Conservation (phyloP, 2,888 invertebrate species). For the Drosophila neonasuta region DNA sequence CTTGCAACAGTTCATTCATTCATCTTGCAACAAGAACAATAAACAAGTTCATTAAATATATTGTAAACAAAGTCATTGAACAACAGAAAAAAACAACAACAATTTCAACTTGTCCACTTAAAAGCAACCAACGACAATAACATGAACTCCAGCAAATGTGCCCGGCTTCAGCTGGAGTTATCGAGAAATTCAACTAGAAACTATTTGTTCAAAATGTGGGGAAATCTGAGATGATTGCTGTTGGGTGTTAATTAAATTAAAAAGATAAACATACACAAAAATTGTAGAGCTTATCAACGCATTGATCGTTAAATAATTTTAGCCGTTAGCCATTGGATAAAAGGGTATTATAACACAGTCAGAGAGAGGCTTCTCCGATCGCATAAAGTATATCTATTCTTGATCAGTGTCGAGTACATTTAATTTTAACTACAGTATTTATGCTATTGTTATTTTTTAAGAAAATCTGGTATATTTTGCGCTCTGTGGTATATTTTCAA, state of each 20-base stretch:
- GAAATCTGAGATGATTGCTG: not conserved
- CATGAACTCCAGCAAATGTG: slow-evolving; percentile 15
- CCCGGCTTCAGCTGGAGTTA: slow-evolving; percentile 15
- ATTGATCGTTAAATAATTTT: not conserved
- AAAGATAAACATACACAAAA: not conserved
- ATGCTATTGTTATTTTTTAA: too few species aligned
- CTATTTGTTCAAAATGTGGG: slow-evolving; percentile 14
- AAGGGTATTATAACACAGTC: too few species aligned
- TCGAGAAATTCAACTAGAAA: slow-evolving; percentile 18
- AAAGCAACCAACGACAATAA: slow-evolving; percentile 24
- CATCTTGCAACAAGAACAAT: slow-evolving; percentile 20
- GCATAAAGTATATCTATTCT: too few species aligned
- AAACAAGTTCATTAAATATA: slow-evolving; percentile 51
- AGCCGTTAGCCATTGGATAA: too few species aligned
- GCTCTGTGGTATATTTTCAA: too few species aligned
- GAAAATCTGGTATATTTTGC: too few species aligned
- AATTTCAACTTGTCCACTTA: slow-evolving; percentile 36
- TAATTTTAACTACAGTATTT: too few species aligned
- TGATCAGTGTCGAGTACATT: too few species aligned
- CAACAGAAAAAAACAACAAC: too few species aligned
- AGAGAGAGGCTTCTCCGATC: too few species aligned
- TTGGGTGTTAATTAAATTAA: not conserved
- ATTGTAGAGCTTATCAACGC: not conserved
- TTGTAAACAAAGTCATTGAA: slow-evolving; percentile 65
- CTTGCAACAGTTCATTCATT: slow-evolving; percentile 43